A percentile compares a stretch with the other conserved stretches of the same genome.
Evolutionary conservation across 2,113 vertebrate species (phyloP).

Genomic region (Lophius piscatorius): DNA sequence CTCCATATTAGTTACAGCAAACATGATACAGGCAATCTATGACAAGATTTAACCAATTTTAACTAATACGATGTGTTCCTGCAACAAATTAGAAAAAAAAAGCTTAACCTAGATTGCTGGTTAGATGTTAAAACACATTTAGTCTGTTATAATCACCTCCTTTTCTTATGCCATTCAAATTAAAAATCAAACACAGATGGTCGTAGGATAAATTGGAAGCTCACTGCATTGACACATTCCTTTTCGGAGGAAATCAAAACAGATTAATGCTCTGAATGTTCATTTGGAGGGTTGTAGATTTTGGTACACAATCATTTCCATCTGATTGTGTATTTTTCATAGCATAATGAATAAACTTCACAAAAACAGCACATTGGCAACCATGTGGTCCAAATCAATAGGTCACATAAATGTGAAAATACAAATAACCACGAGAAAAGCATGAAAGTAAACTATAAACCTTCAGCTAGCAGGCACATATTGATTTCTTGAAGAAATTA

Average conservation of each 20-base stretch:
- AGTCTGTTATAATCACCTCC: constrained; percentile 3
- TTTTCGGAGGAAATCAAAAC: constrained; percentile 21
- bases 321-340: constrained; percentile 20
- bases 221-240: constrained; percentile 9
- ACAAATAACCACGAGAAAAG: constrained; percentile 1
- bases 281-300: constrained; percentile 26
- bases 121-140: constrained; percentile 22
- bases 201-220: constrained; percentile 43
- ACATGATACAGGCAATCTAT: constrained; percentile 4
- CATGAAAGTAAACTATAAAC: constrained; percentile 8
- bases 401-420: constrained; percentile 11
- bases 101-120: constrained; percentile 2
- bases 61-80: constrained; percentile 2
- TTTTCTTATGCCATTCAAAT: constrained; percentile 16
- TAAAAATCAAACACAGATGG: constrained; percentile 32
- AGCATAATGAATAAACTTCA: constrained; percentile 18
- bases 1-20: constrained; percentile 7
- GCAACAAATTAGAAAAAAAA: background rate
- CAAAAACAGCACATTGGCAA: constrained; percentile 10
- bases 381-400: constrained; percentile 17
- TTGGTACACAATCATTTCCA: background rate
- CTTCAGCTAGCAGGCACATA: background rate
- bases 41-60: constrained; percentile 15
- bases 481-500: background rate
- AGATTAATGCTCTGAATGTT: constrained; percentile 20